Percentiles rank a stretch among this genome's conserved stretches.
phyloP scores from a whole-genome alignment of 2,113 vertebrate genomes.

The Chloroceryle aenea region DNA sequence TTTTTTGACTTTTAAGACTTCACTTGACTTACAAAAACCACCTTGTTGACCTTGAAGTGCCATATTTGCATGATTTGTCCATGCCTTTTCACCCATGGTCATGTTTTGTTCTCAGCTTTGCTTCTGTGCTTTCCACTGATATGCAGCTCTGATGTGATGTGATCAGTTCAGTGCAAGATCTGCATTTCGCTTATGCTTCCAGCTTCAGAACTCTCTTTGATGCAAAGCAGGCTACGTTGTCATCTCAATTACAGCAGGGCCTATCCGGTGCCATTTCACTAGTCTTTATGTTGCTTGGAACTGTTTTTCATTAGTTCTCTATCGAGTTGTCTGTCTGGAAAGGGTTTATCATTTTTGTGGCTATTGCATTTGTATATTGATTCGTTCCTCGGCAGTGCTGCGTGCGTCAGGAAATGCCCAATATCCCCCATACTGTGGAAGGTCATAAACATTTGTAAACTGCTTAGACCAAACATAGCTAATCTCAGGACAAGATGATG shows the following conservation, averaged over 20 bases:
- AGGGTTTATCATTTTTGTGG: neutral
- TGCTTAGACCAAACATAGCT: neutral
- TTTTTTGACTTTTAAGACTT: constrained; percentile 14
- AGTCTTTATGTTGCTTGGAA: neutral
- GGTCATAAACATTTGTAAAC: neutral
- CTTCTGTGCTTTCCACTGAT: neutral
- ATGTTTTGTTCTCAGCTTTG: neutral
- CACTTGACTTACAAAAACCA: neutral
- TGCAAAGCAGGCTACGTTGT: neutral
- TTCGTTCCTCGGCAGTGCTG: neutral
- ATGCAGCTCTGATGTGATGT: neutral
- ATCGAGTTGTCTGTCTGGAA: neutral
- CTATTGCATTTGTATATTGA: neutral
- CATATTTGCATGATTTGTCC: neutral
- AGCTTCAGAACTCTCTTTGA: neutral
- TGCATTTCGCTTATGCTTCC: neutral
- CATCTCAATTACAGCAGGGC: neutral
- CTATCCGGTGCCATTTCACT: neutral
- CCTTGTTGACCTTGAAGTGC: neutral
- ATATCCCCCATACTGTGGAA: neutral
- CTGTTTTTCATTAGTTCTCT: neutral
- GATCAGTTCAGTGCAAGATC: neutral
- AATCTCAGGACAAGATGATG: neutral
- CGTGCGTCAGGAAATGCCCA: neutral
- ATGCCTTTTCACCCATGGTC: neutral